phyloP scores from a whole-genome alignment of 53 echinoderm and acorn worm genomes.

The Paracentrotus lividus region DNA sequence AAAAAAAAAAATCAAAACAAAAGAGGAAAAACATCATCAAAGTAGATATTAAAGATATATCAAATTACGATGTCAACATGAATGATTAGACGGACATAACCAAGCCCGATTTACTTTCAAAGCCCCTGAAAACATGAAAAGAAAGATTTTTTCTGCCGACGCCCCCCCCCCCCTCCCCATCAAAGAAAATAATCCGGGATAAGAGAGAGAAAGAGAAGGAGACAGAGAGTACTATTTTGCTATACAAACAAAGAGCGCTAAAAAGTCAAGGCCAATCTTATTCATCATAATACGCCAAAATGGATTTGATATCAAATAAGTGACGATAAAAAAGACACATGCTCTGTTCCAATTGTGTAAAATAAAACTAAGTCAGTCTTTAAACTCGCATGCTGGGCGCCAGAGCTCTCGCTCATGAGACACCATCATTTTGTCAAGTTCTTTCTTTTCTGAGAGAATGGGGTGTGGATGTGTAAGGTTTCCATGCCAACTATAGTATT shows the following conservation, averaged over 20 bases:
- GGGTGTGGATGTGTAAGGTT: slow-evolving; percentile 4
- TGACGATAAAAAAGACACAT: slow-evolving; percentile 3
- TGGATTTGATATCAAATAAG: slow-evolving; percentile 1
- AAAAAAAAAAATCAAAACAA: too few relatives aligned
- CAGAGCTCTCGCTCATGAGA: not conserved
- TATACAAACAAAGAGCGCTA: not conserved
- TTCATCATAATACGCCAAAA: not conserved
- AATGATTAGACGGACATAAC: too few relatives aligned
- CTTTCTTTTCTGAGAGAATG: not conserved
- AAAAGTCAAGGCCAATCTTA: not conserved
- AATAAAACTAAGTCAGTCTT: slow-evolving; percentile 12
- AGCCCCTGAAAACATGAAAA: too few relatives aligned
- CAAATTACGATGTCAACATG: too few relatives aligned
- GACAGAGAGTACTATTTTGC: too few relatives aligned
- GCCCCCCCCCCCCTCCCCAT: too few relatives aligned
- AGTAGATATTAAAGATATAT: not conserved
- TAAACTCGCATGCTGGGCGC: not conserved
- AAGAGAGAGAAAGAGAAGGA: too few relatives aligned
- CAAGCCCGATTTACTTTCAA: too few relatives aligned
- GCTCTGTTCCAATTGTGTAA: not conserved
- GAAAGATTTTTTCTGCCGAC: too few relatives aligned
- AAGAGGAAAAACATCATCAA: not conserved
- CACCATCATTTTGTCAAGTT: slow-evolving; percentile 24
- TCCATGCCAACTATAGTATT: not conserved
- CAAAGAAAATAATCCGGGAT: too few relatives aligned